These are phyloP conservation scores for Barbus barbus DNA, from an alignment of 2,113 vertebrate genomes.

Conservation along the genomic window DNA sequence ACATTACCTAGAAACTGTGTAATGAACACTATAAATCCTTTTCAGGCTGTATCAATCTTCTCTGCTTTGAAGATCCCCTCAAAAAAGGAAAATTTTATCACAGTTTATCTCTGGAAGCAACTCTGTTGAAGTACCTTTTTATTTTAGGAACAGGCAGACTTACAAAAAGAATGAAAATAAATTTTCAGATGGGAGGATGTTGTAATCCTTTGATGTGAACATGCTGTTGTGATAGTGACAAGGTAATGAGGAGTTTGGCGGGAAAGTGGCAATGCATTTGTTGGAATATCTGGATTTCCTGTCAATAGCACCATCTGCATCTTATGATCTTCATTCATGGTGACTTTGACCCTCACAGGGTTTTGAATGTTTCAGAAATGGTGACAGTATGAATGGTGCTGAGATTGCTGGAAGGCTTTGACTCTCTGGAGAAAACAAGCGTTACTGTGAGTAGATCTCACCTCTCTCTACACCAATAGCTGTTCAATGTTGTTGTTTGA, in stretches of 20 bases:
- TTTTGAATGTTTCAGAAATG: background rate
- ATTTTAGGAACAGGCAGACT: slow-evolving; percentile 57
- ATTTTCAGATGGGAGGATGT: slow-evolving; percentile 35
- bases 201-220: slow-evolving; percentile 40
- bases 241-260: slow-evolving; percentile 16
- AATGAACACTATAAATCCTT: slow-evolving; percentile 50
- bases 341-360: too few relatives aligned
- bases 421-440: background rate
- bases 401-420: background rate
- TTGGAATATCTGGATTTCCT: slow-evolving; percentile 18
- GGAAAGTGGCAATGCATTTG: slow-evolving; percentile 40
- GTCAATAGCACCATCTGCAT: background rate
- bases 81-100: slow-evolving; percentile 45
- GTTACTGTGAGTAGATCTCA: background rate
- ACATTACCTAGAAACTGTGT: slow-evolving; percentile 28
- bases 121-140: slow-evolving; percentile 52
- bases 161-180: slow-evolving; percentile 47
- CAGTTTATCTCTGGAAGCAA: slow-evolving; percentile 48
- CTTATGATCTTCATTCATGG: background rate
- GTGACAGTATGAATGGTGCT: background rate
- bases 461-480: background rate
- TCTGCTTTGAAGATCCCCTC: background rate
- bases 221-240: slow-evolving; percentile 27
- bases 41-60: slow-evolving; percentile 56
- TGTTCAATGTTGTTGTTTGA: background rate